Conservation (phyloP, 2,113 vertebrate species). For the Crotalus tigris region DNA sequence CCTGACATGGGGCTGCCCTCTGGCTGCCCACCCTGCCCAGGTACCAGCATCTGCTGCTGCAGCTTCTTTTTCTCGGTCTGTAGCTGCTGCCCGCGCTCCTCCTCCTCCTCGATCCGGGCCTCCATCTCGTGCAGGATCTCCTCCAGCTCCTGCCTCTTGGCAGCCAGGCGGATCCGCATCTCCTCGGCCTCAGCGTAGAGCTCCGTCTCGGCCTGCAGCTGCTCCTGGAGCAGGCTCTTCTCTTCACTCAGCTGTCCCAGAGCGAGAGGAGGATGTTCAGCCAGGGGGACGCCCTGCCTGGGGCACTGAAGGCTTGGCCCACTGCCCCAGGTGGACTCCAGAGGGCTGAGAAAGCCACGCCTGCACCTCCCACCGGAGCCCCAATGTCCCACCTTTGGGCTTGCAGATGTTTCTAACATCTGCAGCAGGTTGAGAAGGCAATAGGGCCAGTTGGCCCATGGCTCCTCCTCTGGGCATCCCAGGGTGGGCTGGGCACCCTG, state of each 20-base stretch:
- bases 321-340: not conserved
- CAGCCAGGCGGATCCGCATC: constrained; percentile 84
- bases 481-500: not conserved
- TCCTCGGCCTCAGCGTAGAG: constrained; percentile 88
- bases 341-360: not conserved
- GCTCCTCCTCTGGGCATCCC: not conserved
- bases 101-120: constrained; percentile 89
- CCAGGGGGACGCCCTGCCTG: not conserved
- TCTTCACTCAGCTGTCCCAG: constrained; percentile 80
- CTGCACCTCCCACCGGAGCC: not conserved
- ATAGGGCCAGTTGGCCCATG: not conserved
- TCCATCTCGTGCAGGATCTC: constrained; percentile 96
- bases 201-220: constrained; percentile 89
- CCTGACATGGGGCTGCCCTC: not conserved
- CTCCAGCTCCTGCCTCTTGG: constrained; percentile 93
- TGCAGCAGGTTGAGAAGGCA: not conserved
- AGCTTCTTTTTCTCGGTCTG: constrained; percentile 88
- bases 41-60: constrained; percentile 90
- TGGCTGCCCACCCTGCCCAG: not conserved
- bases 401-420: not conserved
- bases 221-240: constrained; percentile 79
- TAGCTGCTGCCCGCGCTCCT: constrained; percentile 78
- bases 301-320: not conserved
- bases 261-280: not conserved
- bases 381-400: too few relatives aligned